A percentile compares a stretch with the other conserved stretches of the same genome.
Evolutionary conservation across 1,140 invertebrate species (phyloP).

Genomic region (Hydropsyche tenuis): DNA sequence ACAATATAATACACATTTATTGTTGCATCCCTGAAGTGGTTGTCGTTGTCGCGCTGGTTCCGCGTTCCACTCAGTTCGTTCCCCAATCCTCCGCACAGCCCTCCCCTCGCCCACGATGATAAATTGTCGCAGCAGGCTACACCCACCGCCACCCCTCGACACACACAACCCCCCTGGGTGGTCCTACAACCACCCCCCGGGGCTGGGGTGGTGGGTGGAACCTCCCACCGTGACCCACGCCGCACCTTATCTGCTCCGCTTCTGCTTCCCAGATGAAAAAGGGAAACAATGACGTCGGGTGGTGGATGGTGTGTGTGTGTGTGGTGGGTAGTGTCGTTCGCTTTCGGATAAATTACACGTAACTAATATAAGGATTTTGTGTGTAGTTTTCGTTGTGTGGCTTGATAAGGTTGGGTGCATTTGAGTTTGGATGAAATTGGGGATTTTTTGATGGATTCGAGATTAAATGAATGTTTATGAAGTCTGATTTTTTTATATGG

Average conservation of each 20-base stretch:
- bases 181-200: conserved; percentile 25
- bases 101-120: conserved; percentile 43
- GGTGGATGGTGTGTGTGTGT: no score
- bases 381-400: no score
- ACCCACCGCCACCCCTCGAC: conserved; percentile 14
- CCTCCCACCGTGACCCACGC: conserved; percentile 27
- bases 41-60: conserved; percentile 43
- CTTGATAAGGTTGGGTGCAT: no score
- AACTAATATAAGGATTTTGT: no score
- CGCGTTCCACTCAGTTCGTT: conserved; percentile 10
- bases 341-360: no score
- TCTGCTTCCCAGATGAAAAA: conserved; percentile 48
- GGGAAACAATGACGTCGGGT: conserved; percentile 46
- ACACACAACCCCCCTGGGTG: conserved; percentile 13
- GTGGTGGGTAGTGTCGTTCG: no score
- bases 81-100: not conserved
- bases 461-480: no score
- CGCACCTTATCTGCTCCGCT: conserved; percentile 47
- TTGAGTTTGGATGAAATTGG: no score
- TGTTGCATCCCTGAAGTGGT: conserved; percentile 45
- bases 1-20: no score
- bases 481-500: no score
- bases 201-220: no score
- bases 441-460: no score
- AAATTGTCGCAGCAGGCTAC: conserved; percentile 49